Base-by-base conservation (phyloP, 2,797 vertebrate genomes). In the Anisognathus igniventris region DNA sequence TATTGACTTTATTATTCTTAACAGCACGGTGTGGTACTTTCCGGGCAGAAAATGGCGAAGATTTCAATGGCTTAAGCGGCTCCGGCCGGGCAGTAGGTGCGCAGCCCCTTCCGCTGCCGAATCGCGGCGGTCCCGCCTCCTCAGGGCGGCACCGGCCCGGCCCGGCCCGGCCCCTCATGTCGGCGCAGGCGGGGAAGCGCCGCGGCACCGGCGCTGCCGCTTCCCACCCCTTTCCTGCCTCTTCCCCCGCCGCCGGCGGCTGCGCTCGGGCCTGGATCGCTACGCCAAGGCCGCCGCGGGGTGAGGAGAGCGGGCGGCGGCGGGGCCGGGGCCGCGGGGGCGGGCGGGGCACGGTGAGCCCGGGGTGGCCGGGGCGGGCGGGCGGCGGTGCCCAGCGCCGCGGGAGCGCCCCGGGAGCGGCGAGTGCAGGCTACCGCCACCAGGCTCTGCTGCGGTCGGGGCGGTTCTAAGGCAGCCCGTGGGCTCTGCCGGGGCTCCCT, bases 21-120 rank as follows among this genome's bases (percentile, higher is more conserved):
- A 30, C 18, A 17, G 22, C n/a, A 12, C 5, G 1, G 6, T 2
- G 23, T 2, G 28, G 8, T 20, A 18, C 20, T 11, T 44, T 15
- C 7, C 1, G 4, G 30, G 4, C 33, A 28, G 33, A 76, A 74
- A 35, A 54, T 1, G 21, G 35, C 8, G n/a, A 0, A 2, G 2
- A 18, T 7, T 19, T 4, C 4, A 7, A 12, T 0, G 5, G 3
- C 3, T 27, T 0, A 2, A 0, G 4, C 19, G 0, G 1, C 25
- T 9, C n/a, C 4, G 2, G 1, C 0, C 3, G 1, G 0, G 1
- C 14, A 5, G 2, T 0, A 1, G 1, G 11, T 0, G 1, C 7
- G 1, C 66, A 3, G 1, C 15, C 6, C 2, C 22, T 25, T 4
- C 10, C 1, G 5, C 71, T 14, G 19, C 58, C 57, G 47, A 40